Conservation (phyloP, 2,797 vertebrate species). For the Catostomus latipinnis region DNA sequence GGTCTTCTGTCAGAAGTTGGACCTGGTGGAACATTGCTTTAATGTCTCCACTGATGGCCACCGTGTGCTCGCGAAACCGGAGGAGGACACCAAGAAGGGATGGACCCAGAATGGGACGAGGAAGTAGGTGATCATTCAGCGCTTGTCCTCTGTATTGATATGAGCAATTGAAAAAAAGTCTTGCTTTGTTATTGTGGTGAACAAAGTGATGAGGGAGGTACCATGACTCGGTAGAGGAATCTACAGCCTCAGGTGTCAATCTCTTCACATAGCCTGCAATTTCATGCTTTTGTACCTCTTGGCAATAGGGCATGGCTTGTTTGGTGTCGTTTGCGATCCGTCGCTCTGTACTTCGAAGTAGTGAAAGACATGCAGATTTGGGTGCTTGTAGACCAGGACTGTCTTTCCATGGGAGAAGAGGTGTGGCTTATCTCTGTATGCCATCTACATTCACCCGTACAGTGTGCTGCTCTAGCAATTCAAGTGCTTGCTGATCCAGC, state of each 20-base stretch:
- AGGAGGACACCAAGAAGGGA: too few relatives aligned
- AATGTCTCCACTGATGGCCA: too few relatives aligned
- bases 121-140: neutral
- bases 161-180: neutral
- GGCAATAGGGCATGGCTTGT: neutral
- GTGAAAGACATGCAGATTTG: neutral
- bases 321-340: neutral
- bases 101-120: constrained; percentile 4
- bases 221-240: too few relatives aligned
- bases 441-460: neutral
- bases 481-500: constrained; percentile 32
- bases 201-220: too few relatives aligned
- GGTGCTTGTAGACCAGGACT: constrained; percentile 18
- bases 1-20: neutral
- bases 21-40: constrained; percentile 40
- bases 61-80: too few relatives aligned
- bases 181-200: too few relatives aligned
- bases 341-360: constrained; percentile 11
- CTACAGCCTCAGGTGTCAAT: too few relatives aligned
- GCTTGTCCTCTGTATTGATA: neutral
- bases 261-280: too few relatives aligned
- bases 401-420: constrained; percentile 1
- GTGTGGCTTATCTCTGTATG: too few relatives aligned
- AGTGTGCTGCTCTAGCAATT: neutral
- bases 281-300: neutral